These are phyloP conservation scores for Eulemur albifrons DNA, from an alignment of 2,797 vertebrate genomes.

Conservation along the genomic window DNA sequence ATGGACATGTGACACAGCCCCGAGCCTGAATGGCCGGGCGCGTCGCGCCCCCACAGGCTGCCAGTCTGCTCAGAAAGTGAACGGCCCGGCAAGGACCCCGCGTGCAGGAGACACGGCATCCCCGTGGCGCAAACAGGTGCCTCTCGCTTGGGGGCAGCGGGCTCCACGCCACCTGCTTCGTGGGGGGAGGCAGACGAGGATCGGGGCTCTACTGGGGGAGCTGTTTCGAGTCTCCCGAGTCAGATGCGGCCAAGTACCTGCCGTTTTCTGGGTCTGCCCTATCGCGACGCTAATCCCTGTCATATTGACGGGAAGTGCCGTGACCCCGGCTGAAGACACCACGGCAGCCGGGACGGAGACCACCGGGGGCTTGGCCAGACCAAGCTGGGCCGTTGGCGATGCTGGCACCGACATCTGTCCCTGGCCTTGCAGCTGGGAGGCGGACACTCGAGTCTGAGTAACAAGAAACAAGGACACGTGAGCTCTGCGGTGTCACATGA, in stretches of 20 bases:
- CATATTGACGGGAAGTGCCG: background rate
- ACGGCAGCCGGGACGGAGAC: background rate
- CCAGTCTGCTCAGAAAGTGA: background rate
- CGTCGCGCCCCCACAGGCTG: background rate
- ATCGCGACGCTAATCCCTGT: background rate
- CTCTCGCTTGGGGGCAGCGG: background rate
- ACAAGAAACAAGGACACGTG: background rate
- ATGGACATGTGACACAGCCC: background rate
- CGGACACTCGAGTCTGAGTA: background rate
- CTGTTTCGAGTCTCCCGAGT: background rate
- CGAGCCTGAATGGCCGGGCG: no score
- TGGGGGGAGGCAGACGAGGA: background rate
- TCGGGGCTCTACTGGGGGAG: background rate
- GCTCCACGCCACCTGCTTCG: background rate
- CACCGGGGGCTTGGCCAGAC: background rate
- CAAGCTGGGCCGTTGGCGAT: background rate
- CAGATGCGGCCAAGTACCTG: background rate
- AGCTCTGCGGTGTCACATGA: background rate
- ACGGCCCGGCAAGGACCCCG: background rate
- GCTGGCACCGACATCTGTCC: background rate
- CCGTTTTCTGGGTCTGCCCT: background rate
- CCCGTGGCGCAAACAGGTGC: background rate
- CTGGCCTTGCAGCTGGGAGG: background rate
- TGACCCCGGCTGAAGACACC: background rate
- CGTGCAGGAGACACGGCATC: background rate